A percentile compares a stretch with the other conserved stretches of the same genome.
Conservation (phyloP, 2,888 invertebrate genomes). For the Embidobia sp. region DNA sequence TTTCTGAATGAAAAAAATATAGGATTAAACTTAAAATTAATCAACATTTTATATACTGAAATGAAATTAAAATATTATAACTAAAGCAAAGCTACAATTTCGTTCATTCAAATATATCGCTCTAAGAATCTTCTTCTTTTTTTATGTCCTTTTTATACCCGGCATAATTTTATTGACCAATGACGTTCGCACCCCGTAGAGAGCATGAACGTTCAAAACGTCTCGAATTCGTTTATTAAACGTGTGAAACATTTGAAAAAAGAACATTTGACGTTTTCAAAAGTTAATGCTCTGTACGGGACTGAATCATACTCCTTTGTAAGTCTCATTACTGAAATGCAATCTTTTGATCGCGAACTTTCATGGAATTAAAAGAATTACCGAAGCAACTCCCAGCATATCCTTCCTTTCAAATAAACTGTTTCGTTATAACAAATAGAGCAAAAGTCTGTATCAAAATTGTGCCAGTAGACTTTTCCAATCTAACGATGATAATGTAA, state of each 20-base stretch:
- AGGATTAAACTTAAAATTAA: too few relatives aligned
- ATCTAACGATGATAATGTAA: conserved; percentile 8
- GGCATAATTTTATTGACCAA: conserved; percentile 2
- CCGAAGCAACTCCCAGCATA: neutral
- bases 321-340: neutral
- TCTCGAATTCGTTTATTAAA: too few relatives aligned
- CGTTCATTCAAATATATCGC: too few relatives aligned
- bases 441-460: neutral
- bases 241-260: too few relatives aligned
- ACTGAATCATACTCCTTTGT: neutral
- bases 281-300: too few relatives aligned
- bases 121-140: neutral
- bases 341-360: conserved; percentile 6
- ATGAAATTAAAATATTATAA: too few relatives aligned
- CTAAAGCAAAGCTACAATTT: too few relatives aligned
- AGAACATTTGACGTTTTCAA: too few relatives aligned
- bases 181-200: too few relatives aligned
- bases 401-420: conserved; percentile 6
- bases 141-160: conserved; percentile 4
- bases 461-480: neutral
- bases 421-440: neutral
- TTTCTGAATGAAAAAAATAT: too few relatives aligned
- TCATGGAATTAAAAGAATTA: conserved; percentile 6
- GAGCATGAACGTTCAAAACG: too few relatives aligned
- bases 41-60: too few relatives aligned